phyloP scores from a whole-genome alignment of 2,888 invertebrate genomes.

The Pecten maximus region DNA sequence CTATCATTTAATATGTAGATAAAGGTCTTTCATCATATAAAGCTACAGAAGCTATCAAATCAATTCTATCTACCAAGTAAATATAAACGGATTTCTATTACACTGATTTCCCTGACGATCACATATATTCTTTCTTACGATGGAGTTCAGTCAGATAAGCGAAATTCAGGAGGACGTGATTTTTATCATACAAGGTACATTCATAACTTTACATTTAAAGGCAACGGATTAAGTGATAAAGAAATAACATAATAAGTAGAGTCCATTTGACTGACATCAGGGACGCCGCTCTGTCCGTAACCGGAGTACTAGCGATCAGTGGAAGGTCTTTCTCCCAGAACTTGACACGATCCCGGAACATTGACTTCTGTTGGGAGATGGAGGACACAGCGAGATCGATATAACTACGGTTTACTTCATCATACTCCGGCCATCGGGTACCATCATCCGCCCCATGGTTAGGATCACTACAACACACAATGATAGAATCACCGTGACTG shows the following conservation, averaged over 20 bases:
- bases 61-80: too few relatives aligned
- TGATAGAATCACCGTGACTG: too few relatives aligned
- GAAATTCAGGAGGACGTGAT: too few relatives aligned
- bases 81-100: too few relatives aligned
- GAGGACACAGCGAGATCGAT: background rate
- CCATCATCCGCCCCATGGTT: background rate
- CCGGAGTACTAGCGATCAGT: background rate
- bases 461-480: background rate
- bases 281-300: background rate
- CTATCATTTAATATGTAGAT: too few relatives aligned
- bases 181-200: background rate
- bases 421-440: background rate
- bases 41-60: too few relatives aligned
- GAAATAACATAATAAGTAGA: background rate
- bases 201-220: background rate
- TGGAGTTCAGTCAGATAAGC: too few relatives aligned
- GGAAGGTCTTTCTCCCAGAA: background rate
- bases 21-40: too few relatives aligned
- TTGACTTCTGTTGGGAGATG: background rate
- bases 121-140: too few relatives aligned
- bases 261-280: background rate
- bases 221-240: background rate
- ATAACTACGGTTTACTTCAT: background rate
- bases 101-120: too few relatives aligned
- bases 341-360: background rate